These are phyloP conservation scores for Parthenolecanium corni DNA, from an alignment of 2,888 invertebrate species.

Conservation along the genomic window DNA sequence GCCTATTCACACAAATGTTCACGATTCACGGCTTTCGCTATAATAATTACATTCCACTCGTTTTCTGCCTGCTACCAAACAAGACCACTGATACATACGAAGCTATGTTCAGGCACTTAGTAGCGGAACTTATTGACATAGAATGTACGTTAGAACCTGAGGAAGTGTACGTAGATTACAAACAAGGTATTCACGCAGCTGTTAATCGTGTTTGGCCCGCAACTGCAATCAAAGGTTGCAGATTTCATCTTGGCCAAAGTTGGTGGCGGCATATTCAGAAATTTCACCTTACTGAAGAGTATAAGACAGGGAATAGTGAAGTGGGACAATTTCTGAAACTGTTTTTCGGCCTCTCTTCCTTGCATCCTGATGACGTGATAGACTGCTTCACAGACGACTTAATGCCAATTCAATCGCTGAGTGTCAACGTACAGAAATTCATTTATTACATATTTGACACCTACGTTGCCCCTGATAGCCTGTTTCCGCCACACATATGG, in stretches of 20 bases:
- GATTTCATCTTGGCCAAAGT: neutral
- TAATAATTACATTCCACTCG: slow-evolving; percentile 31
- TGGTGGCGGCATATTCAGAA: neutral
- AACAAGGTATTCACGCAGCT: neutral
- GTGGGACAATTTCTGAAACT: neutral
- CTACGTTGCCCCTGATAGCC: neutral
- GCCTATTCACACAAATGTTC: slow-evolving; percentile 38
- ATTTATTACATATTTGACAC: neutral
- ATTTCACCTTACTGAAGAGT: neutral
- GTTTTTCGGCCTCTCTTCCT: neutral
- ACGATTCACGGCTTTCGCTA: slow-evolving; percentile 45
- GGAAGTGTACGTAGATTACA: neutral
- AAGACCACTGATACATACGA: slow-evolving; percentile 13
- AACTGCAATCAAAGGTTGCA: neutral
- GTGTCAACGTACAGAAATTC: neutral
- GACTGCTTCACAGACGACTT: neutral
- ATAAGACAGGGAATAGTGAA: neutral
- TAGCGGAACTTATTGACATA: neutral
- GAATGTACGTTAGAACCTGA: neutral
- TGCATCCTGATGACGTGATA: neutral
- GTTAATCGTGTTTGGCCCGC: neutral
- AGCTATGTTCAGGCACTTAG: slow-evolving; percentile 13
- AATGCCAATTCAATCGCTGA: neutral
- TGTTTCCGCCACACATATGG: neutral
- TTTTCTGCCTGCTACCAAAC: slow-evolving; percentile 18